Evolutionary conservation across 2,888 invertebrate species (phyloP), one percentile per base, ranked within the genome.

Genomic region (Eupithecia vulgata): DNA sequence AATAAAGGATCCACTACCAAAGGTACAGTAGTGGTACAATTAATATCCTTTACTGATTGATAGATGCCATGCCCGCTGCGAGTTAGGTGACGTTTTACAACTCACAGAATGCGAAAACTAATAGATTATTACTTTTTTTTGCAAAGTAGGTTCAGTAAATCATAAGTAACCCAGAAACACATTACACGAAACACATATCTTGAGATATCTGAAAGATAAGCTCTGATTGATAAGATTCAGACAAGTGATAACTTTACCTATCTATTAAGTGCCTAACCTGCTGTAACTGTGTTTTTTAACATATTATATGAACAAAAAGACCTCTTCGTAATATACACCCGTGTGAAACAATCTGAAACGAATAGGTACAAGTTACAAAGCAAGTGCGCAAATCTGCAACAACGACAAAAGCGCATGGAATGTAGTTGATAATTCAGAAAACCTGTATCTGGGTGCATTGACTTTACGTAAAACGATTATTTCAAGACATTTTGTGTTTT

Each of bases 361-460:
- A 61, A 34, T 61, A 61, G 21, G 25, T 57, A 57, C 57, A 5
- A 25, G 57, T 34, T 64, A 65, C 65, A 65, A 6, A 21, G 45
- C 61, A 62, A 52, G 48, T 70, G 48, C 62, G 40, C 48, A 30
- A 61, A 66, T 71, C 30, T 21, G 45, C 67, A 34, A 61, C 42
- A 67, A 65, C 68, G 71, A 71, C 65, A 57, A 71, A 74, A 35
- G 65, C 61, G 66, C 59, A 4, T 25, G 72, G 75, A 72, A 72
- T 75, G 74, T 67, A 52, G 35, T 64, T 34, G 68, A 69, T 62
- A 52, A 67, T 72, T 75, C 35, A 66, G 65, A 72, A 64, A 75
- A 74, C 75, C 75, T 40, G 75, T 72, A 71, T 66, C 74, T 52
- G 64, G 57, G 75, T 67, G 45, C 75, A 67, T 67, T 75, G 75